Evolutionary conservation across 2,888 invertebrate species (phyloP).

Genomic region (Podabrus alpinus): DNA sequence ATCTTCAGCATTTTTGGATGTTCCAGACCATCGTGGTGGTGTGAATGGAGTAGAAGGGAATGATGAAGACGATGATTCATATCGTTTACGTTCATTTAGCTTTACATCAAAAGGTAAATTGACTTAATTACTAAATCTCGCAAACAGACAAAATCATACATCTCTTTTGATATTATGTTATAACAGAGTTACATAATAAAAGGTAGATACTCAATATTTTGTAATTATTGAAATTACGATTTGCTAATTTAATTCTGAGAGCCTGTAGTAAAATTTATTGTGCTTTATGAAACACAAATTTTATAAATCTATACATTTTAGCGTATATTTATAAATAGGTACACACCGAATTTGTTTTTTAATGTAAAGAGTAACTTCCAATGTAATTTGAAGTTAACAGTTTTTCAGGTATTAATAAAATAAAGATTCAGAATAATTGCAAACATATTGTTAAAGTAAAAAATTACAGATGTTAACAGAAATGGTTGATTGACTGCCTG

Average conservation of each 20-base stretch:
- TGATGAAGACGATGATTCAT: conserved; percentile 83
- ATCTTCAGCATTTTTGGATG: conserved; percentile 74
- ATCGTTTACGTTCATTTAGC: conserved; percentile 90
- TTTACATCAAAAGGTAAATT: conserved; percentile 87
- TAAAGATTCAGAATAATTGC: too few species aligned
- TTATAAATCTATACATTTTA: neutral
- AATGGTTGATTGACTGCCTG: too few species aligned
- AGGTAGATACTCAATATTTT: too few species aligned
- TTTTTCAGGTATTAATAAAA: too few species aligned
- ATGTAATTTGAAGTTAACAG: too few species aligned
- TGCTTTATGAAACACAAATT: neutral
- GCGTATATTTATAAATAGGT: neutral
- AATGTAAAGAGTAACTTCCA: neutral
- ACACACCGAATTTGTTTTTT: neutral
- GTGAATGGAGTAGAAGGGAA: conserved; percentile 56
- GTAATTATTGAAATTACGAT: too few species aligned
- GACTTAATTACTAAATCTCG: neutral
- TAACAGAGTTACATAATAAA: too few species aligned
- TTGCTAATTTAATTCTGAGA: too few species aligned
- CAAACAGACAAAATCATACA: neutral
- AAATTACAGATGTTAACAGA: too few species aligned
- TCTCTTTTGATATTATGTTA: neutral
- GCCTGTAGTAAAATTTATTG: too few species aligned
- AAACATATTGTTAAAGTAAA: too few species aligned
- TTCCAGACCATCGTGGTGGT: conserved; percentile 58